Percentiles rank a stretch among this genome's conserved stretches.
These are phyloP conservation scores for Labia minor DNA, from an alignment of 2,888 invertebrate genomes.

Conservation along the genomic window DNA sequence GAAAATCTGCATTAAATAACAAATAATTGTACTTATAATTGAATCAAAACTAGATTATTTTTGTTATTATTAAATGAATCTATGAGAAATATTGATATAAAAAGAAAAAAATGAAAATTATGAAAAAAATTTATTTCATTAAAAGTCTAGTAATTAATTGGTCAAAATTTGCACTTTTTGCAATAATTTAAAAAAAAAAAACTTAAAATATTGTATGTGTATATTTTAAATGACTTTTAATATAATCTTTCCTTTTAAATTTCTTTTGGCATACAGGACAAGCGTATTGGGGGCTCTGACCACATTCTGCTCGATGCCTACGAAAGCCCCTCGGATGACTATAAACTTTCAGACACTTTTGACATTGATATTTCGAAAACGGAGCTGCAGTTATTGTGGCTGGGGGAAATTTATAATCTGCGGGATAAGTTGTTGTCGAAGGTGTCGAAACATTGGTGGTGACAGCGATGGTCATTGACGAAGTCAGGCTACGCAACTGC, in stretches of 20 bases:
- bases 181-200: no score
- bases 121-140: no score
- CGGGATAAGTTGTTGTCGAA: background rate
- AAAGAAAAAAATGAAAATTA: no score
- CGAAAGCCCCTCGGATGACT: background rate
- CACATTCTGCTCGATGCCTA: constrained; percentile 3
- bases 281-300: background rate
- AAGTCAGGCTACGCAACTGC: background rate
- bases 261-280: background rate
- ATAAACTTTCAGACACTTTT: background rate
- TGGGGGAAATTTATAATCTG: background rate
- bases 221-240: background rate
- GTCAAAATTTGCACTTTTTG: no score
- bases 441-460: background rate
- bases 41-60: no score
- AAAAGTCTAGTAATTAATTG: no score
- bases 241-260: constrained; percentile 13
- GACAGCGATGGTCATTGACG: constrained; percentile 4
- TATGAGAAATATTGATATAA: no score
- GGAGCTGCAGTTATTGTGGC: background rate
- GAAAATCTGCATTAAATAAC: no score
- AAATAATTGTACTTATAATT: no score
- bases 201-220: background rate
- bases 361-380: background rate
- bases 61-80: no score